Conservation (phyloP, 2,888 invertebrate genomes). For the Zaprionus bogoriensis region DNA sequence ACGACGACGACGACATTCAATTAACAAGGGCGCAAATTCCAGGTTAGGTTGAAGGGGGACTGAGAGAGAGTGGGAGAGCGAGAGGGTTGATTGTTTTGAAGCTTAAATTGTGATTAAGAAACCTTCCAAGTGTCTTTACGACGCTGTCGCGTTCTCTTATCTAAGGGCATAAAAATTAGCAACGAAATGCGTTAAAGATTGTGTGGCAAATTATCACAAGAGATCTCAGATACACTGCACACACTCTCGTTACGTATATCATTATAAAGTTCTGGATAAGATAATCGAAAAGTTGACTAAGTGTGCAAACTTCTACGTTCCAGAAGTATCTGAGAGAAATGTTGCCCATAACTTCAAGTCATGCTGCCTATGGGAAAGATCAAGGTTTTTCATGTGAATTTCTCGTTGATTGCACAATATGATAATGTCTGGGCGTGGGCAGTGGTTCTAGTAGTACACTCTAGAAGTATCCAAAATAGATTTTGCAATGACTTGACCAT, state of each 20-base stretch:
- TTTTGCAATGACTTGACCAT: not conserved
- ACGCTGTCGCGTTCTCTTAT: not conserved
- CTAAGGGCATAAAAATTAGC: constrained; percentile 8
- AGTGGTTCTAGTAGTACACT: too few relatives aligned
- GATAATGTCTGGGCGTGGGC: not conserved
- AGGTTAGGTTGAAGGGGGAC: not conserved
- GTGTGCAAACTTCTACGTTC: not conserved
- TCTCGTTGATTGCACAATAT: not conserved
- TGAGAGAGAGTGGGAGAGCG: not conserved
- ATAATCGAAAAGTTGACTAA: not conserved
- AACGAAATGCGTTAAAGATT: not conserved
- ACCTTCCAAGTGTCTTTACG: not conserved
- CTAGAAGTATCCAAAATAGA: not conserved
- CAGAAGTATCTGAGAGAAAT: not conserved
- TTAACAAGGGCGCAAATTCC: constrained; percentile 16
- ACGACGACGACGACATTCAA: constrained; percentile 18
- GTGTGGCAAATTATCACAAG: not conserved
- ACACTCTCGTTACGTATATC: not conserved
- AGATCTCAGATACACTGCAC: not conserved
- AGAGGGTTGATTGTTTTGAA: not conserved
- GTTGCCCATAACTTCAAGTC: not conserved
- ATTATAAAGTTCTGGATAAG: not conserved
- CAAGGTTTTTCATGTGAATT: not conserved
- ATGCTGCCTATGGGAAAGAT: constrained; percentile 2
- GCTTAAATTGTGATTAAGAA: not conserved